phyloP scores from a whole-genome alignment of 2,113 vertebrate species.

The Oreochromis spilurus region DNA sequence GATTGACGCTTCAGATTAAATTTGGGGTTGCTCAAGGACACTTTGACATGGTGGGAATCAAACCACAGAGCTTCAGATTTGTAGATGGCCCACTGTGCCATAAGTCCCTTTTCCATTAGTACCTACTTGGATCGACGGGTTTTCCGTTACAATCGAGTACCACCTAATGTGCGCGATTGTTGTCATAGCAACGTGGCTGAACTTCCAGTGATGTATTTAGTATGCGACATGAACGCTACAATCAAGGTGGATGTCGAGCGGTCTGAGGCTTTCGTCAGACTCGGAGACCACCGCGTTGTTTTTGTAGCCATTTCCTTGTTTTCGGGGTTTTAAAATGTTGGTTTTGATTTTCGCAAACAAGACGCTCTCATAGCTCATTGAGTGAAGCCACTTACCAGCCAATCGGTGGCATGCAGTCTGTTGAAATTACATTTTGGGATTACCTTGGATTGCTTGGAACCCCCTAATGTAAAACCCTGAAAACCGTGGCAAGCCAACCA shows the following conservation, averaged over 20 bases:
- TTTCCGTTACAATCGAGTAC: not conserved
- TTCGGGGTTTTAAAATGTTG: not conserved
- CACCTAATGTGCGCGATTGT: fast-evolving
- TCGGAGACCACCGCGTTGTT: not conserved
- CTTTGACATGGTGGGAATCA: not conserved
- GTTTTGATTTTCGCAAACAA: not conserved
- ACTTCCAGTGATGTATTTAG: not conserved
- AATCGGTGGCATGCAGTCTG: not conserved
- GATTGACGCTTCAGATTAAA: not conserved
- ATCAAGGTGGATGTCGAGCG: not conserved
- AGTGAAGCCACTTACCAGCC: not conserved
- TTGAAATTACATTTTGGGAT: not conserved
- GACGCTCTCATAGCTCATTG: not conserved
- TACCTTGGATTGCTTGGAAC: not conserved
- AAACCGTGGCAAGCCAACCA: not conserved
- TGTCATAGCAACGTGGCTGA: not conserved
- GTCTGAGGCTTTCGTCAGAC: not conserved
- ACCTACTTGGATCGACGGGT: not conserved
- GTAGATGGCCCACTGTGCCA: not conserved
- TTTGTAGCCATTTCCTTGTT: not conserved
- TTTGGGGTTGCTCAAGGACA: not conserved
- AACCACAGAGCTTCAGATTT: not conserved
- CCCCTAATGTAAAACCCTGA: not conserved
- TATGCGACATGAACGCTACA: not conserved
- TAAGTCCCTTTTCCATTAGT: not conserved